Conservation (phyloP, 2,888 invertebrate species). For the Calameuta idolon region DNA sequence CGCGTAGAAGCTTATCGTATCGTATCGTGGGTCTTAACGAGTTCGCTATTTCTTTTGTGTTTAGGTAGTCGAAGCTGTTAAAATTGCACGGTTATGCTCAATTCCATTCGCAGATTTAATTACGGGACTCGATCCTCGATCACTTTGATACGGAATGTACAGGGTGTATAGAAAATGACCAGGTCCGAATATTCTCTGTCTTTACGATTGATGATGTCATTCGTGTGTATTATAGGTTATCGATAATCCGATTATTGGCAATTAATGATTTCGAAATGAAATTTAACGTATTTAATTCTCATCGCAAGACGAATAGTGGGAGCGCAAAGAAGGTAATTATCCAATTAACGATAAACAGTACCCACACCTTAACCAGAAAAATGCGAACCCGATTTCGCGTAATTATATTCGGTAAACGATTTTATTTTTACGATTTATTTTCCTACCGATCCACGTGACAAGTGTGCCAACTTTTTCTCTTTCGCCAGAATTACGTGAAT, state of each 20-base stretch:
- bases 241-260: neutral
- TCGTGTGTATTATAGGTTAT: neutral
- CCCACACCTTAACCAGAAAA: neutral
- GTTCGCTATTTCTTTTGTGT: neutral
- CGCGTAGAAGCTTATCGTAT: conserved; percentile 33
- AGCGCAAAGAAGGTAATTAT: neutral
- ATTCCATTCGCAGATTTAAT: neutral
- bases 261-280: neutral
- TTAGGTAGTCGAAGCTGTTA: neutral
- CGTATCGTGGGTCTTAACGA: conserved; percentile 28
- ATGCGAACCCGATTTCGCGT: neutral
- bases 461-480: neutral
- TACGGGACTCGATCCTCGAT: neutral
- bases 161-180: neutral
- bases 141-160: neutral
- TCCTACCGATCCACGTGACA: neutral
- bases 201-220: neutral
- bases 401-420: neutral
- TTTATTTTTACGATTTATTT: neutral
- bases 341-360: neutral
- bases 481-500: neutral
- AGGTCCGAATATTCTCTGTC: neutral
- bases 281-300: neutral
- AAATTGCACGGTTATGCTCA: neutral
- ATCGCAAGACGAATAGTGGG: neutral